Evolutionary conservation across 2,797 vertebrate genomes (phyloP).

Genomic region (Myoxocephalus aenaeus): DNA sequence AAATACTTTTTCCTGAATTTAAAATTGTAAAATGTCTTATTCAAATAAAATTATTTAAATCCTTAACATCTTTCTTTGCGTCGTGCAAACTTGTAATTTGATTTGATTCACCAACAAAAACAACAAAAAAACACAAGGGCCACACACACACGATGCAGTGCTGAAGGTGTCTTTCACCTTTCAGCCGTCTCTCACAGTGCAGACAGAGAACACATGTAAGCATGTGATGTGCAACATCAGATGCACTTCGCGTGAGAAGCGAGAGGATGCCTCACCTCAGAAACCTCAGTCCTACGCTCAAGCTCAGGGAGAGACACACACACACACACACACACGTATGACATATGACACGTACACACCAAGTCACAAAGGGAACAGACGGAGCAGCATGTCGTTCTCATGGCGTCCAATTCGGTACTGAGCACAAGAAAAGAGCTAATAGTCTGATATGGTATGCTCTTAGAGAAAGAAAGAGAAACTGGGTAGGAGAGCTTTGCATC

Average conservation of each 20-base stretch:
- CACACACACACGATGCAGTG: not conserved
- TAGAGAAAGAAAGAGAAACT: constrained; percentile 27
- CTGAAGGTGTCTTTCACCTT: constrained; percentile 31
- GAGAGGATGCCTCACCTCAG: constrained; percentile 78
- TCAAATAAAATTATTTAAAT: constrained; percentile 18
- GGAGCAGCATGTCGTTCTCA: constrained; percentile 36
- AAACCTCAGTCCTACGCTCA: constrained; percentile 78
- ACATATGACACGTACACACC: constrained; percentile 28
- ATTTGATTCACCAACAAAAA: not conserved
- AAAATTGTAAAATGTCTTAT: not conserved
- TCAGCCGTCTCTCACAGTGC: constrained; percentile 35
- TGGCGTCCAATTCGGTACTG: constrained; percentile 10
- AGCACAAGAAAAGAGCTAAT: constrained; percentile 19
- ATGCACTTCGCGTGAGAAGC: constrained; percentile 81
- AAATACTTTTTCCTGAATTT: not conserved
- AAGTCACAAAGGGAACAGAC: constrained; percentile 39
- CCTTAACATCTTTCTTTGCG: not conserved
- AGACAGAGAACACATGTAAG: constrained; percentile 61
- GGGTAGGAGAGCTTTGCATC: constrained; percentile 35
- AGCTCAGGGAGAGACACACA: constrained; percentile 50
- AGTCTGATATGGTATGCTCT: constrained; percentile 26
- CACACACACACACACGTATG: constrained; percentile 15
- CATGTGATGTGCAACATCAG: constrained; percentile 80
- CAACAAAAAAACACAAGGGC: not conserved
- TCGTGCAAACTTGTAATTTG: not conserved